Conservation (phyloP, 2,113 vertebrate species). For the Gallinago paraguaiae region DNA sequence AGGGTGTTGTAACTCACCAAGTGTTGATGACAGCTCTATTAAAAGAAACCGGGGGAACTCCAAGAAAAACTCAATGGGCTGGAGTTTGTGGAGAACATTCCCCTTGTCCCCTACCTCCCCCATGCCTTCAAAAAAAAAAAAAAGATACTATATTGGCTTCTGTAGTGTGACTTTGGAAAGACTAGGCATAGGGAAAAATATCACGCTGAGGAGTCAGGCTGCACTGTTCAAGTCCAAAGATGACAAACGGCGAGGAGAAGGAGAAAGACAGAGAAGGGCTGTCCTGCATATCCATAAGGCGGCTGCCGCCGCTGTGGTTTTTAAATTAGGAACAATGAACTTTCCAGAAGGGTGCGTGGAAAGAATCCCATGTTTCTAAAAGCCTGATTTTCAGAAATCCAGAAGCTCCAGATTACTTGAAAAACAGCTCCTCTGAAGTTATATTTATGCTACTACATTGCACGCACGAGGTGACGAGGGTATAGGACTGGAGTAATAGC, state of each 20-base stretch:
- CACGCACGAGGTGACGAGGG: neutral
- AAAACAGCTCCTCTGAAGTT: neutral
- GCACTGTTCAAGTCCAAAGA: neutral
- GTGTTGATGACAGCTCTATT: neutral
- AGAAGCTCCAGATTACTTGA: neutral
- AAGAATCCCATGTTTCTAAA: neutral
- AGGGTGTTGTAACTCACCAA: conserved; percentile 10
- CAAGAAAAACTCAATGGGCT: neutral
- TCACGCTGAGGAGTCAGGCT: neutral
- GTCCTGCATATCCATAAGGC: neutral
- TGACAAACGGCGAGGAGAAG: neutral
- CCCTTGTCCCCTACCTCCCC: neutral
- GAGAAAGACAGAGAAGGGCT: neutral
- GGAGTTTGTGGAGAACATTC: neutral
- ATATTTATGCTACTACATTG: neutral
- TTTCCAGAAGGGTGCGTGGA: conserved; percentile 38
- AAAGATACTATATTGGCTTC: neutral
- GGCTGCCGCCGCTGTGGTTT: neutral
- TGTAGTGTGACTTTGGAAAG: neutral
- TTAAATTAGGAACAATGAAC: conserved; percentile 25
- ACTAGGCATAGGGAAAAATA: neutral
- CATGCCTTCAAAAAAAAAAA: neutral
- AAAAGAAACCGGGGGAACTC: neutral
- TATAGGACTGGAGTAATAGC: neutral
- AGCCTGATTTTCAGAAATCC: conserved; percentile 26